A percentile compares a stretch with the other conserved stretches of the same genome.
Conservation (phyloP, 1,140 invertebrate genomes). For the Penaeus indicus region DNA sequence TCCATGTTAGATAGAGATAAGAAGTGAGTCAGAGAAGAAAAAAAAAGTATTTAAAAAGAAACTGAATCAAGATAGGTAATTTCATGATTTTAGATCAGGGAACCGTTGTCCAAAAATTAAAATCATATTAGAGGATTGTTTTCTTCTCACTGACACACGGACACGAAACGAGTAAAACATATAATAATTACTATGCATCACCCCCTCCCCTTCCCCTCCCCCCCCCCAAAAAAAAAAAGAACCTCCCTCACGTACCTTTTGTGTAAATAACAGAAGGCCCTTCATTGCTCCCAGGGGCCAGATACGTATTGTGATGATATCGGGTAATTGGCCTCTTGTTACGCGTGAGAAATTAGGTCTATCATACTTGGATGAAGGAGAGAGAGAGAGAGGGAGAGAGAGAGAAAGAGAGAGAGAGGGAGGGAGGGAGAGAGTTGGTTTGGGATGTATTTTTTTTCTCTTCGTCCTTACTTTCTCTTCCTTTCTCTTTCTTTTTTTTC, state of each 20-base stretch:
- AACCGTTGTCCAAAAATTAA: too few species aligned
- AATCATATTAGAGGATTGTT: too few species aligned
- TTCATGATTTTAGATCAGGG: too few species aligned
- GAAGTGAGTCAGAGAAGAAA: too few species aligned
- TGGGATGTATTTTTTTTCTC: not conserved
- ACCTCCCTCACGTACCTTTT: not conserved
- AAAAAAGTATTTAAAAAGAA: too few species aligned
- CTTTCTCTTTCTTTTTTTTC: not conserved
- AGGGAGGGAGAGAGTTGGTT: not conserved
- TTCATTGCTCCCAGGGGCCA: not conserved
- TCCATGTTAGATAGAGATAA: too few species aligned
- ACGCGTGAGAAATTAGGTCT: not conserved
- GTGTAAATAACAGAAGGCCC: not conserved
- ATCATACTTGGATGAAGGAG: not conserved
- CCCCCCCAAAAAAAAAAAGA: too few species aligned
- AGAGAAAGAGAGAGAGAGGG: slow-evolving; percentile 18
- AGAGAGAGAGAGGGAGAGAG: slow-evolving; percentile 29
- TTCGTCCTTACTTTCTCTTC: slow-evolving; percentile 9
- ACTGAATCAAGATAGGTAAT: too few species aligned
- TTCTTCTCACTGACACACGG: too few species aligned
- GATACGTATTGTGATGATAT: not conserved
- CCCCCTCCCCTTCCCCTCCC: not conserved
- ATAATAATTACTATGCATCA: too few species aligned
- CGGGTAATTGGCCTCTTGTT: not conserved
- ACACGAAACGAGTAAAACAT: too few species aligned